Evolutionary conservation across 2,797 vertebrate genomes (phyloP).

Genomic region (Artibeus jamaicensis): DNA sequence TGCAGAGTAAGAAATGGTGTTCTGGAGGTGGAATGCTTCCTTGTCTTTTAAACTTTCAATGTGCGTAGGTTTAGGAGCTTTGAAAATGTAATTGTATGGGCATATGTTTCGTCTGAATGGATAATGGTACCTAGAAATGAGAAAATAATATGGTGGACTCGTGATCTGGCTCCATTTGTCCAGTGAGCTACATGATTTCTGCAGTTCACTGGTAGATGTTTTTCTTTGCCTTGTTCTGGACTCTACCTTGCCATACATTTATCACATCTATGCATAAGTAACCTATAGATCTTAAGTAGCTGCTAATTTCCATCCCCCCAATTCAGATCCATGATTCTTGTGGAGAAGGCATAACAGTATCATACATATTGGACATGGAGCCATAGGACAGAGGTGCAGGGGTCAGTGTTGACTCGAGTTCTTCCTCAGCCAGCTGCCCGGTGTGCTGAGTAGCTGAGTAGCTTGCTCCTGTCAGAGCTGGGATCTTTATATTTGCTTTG

Average conservation of each 20-base stretch:
- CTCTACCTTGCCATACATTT: neutral
- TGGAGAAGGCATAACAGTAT: neutral
- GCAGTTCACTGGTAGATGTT: neutral
- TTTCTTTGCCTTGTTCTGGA: neutral
- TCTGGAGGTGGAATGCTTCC: neutral
- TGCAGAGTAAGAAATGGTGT: neutral
- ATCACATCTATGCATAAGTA: neutral
- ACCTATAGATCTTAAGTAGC: neutral
- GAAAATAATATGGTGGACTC: neutral
- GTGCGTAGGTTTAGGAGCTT: neutral
- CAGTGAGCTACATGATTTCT: neutral
- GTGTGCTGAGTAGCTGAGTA: neutral
- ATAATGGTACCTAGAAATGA: neutral
- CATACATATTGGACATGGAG: rapidly evolving
- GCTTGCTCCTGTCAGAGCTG: neutral
- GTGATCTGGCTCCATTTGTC: neutral
- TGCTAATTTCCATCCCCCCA: neutral
- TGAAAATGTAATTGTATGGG: neutral
- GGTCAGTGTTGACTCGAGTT: neutral
- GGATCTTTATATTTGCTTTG: slow-evolving; percentile 54
- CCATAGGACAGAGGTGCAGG: rapidly evolving
- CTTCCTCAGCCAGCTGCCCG: neutral
- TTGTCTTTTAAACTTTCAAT: neutral
- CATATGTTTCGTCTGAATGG: neutral
- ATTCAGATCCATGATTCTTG: neutral